phyloP scores from a whole-genome alignment of 2,797 vertebrate genomes.

The Alouatta caraya region DNA sequence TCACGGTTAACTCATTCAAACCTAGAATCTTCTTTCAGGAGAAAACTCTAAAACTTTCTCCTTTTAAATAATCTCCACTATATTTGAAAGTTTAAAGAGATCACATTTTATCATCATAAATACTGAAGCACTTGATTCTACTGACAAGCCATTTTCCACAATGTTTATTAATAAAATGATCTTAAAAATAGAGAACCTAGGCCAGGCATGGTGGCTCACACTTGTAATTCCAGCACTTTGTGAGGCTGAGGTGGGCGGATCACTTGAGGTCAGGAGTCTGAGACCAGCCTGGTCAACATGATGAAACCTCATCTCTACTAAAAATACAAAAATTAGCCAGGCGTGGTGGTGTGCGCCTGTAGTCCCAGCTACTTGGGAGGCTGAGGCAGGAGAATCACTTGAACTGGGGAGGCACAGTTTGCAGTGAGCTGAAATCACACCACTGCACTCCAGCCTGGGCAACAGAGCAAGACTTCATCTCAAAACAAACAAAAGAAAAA shows the following conservation, averaged over 20 bases:
- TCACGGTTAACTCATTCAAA: background rate
- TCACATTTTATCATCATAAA: background rate
- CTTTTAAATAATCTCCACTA: background rate
- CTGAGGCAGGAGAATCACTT: background rate
- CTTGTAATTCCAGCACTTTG: background rate
- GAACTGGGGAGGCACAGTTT: background rate
- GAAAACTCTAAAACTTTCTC: background rate
- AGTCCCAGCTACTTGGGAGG: background rate
- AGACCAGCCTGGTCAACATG: background rate
- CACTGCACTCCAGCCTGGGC: background rate
- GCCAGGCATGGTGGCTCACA: background rate
- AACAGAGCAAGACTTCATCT: background rate
- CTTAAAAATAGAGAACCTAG: background rate
- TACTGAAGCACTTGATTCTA: background rate
- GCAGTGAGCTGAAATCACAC: background rate
- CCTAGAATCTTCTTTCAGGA: background rate
- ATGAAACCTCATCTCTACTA: background rate
- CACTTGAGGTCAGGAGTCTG: background rate
- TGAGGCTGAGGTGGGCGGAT: background rate
- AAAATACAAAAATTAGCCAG: background rate
- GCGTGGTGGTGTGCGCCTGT: background rate
- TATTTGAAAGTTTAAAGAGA: conserved; percentile 2
- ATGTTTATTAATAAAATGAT: background rate
- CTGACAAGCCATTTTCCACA: background rate
- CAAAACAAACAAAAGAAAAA: background rate